Conservation (phyloP, 2,888 invertebrate species). For the Ophioninae sp. region DNA sequence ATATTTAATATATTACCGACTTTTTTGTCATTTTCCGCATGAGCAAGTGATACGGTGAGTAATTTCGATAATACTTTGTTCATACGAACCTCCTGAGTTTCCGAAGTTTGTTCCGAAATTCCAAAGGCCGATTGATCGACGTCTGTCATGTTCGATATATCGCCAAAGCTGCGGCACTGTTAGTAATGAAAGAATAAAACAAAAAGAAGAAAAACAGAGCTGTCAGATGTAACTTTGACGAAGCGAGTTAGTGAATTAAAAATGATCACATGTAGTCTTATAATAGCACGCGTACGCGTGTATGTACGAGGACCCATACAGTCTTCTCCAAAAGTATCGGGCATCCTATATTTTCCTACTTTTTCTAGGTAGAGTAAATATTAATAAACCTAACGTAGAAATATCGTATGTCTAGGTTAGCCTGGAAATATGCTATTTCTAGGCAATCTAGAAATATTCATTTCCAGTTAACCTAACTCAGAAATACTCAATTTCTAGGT, state of each 20-base stretch:
- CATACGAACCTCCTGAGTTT: constrained; percentile 76
- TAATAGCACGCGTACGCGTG: background rate
- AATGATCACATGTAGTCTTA: constrained; percentile 47
- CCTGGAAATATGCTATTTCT: too few relatives aligned
- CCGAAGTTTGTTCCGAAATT: constrained; percentile 73
- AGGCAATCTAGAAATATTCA: too few relatives aligned
- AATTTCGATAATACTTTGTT: constrained; percentile 43
- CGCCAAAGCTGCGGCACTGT: constrained; percentile 85
- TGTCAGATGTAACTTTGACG: constrained; percentile 67
- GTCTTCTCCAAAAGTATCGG: too few relatives aligned
- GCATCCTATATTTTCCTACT: too few relatives aligned
- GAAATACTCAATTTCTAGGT: too few relatives aligned
- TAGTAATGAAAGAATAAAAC: constrained; percentile 70
- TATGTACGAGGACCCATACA: background rate
- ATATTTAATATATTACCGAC: background rate
- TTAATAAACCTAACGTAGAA: too few relatives aligned
- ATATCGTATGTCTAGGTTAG: too few relatives aligned
- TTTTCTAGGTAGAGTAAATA: too few relatives aligned
- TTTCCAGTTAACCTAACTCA: too few relatives aligned
- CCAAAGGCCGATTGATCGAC: constrained; percentile 76
- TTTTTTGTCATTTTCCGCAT: background rate
- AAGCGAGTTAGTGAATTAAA: constrained; percentile 63
- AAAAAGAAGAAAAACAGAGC: constrained; percentile 68
- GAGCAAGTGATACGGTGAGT: background rate
- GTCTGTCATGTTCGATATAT: constrained; percentile 83